phyloP scores from a whole-genome alignment of 1,140 invertebrate genomes.

The Drosophila tani region DNA sequence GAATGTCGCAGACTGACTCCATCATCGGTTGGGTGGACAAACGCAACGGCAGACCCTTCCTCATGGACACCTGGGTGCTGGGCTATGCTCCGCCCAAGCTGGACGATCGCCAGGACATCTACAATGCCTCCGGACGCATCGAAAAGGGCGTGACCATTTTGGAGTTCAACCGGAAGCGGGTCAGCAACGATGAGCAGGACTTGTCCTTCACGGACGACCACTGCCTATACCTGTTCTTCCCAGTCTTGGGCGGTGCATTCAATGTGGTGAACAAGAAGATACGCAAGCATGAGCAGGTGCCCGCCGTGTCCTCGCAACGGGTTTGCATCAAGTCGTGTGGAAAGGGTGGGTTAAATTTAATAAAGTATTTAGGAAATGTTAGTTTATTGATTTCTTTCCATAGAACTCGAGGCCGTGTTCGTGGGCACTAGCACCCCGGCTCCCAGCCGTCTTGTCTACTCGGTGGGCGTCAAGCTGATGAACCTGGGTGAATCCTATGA shows the following conservation, averaged over 20 bases:
- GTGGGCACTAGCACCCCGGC: conserved; percentile 87
- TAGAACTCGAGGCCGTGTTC: conserved; percentile 86
- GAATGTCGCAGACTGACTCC: conserved; percentile 88
- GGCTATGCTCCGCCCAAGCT: conserved; percentile 91
- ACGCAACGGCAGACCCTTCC: conserved; percentile 90
- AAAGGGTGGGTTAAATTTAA: conserved; percentile 85
- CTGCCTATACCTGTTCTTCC: conserved; percentile 96
- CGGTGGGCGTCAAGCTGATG: conserved; percentile 90
- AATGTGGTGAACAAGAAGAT: conserved; percentile 94
- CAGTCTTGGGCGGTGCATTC: conserved; percentile 92
- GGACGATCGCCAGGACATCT: conserved; percentile 92
- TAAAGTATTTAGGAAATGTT: accelerated
- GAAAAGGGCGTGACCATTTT: conserved; percentile 92
- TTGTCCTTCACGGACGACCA: conserved; percentile 92
- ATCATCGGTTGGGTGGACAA: conserved; percentile 94
- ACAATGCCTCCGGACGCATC: conserved; percentile 89
- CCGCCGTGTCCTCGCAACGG: conserved; percentile 91
- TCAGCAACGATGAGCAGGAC: conserved; percentile 92
- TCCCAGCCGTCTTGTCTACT: conserved; percentile 88
- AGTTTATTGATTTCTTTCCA: background rate
- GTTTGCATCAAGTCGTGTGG: conserved; percentile 94
- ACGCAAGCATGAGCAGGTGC: conserved; percentile 91
- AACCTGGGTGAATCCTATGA: conserved; percentile 91
- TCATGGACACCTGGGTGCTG: conserved; percentile 95
- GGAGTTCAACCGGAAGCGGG: conserved; percentile 91